Conservation (phyloP, 2,888 invertebrate species). For the Acleris cristana region DNA sequence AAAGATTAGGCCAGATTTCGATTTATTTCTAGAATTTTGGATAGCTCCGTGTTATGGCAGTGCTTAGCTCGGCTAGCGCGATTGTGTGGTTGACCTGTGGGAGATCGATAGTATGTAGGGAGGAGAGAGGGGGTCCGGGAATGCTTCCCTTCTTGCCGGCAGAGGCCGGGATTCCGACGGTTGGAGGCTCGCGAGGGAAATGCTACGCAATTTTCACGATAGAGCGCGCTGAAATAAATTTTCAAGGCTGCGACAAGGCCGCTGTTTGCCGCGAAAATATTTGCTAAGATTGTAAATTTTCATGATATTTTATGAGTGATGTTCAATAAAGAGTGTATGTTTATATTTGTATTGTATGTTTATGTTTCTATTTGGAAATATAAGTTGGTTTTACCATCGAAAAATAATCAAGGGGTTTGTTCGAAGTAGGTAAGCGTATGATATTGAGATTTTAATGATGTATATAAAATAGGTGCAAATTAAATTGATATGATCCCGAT, state of each 20-base stretch:
- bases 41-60: slow-evolving; percentile 58
- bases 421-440: too few species aligned
- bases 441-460: too few species aligned
- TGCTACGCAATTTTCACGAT: slow-evolving; percentile 46
- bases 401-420: too few species aligned
- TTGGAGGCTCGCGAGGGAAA: slow-evolving; percentile 44
- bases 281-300: too few species aligned
- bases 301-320: too few species aligned
- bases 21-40: slow-evolving; percentile 56
- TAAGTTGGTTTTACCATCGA: too few species aligned
- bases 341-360: too few species aligned
- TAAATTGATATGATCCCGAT: too few species aligned
- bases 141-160: slow-evolving; percentile 52
- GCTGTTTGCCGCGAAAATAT: too few species aligned
- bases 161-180: slow-evolving; percentile 64
- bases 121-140: slow-evolving; percentile 48
- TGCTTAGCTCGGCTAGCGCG: slow-evolving; percentile 68
- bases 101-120: slow-evolving; percentile 70
- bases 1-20: slow-evolving; percentile 60
- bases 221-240: slow-evolving; percentile 45
- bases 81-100: slow-evolving; percentile 60
- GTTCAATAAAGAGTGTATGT: too few species aligned
- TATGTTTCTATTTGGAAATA: too few species aligned
- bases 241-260: neutral
- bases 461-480: too few species aligned